Conservation (phyloP, 2,113 vertebrate species). For the Stigmatopora argus region DNA sequence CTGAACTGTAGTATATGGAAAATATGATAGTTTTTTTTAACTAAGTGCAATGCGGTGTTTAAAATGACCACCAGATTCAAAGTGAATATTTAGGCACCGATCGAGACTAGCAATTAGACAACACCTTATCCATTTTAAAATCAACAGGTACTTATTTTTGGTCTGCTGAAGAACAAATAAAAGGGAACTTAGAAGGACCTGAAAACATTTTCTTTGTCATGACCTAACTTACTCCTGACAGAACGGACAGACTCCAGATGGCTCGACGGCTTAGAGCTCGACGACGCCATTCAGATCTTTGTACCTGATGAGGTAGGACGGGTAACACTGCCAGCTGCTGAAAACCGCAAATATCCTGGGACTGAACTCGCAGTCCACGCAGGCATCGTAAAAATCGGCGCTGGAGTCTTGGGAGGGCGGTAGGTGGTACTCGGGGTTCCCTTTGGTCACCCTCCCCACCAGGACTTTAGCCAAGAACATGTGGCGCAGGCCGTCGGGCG, state of each 20-base stretch:
- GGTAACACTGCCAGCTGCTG: constrained; percentile 57
- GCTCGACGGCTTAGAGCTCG: constrained; percentile 1
- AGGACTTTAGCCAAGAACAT: constrained; percentile 64
- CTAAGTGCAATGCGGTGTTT: too few relatives aligned
- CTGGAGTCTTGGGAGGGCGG: constrained; percentile 25
- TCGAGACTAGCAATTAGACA: not conserved
- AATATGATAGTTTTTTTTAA: too few relatives aligned
- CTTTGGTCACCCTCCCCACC: constrained; percentile 38
- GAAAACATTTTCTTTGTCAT: not conserved
- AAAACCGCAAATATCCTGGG: constrained; percentile 50
- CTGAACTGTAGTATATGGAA: too few relatives aligned
- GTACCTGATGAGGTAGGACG: constrained; percentile 60
- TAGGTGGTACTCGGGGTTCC: constrained; percentile 13
- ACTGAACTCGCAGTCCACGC: constrained; percentile 18
- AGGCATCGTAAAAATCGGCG: constrained; percentile 32
- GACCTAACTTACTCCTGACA: not conserved
- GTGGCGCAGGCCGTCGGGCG: not conserved
- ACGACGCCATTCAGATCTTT: constrained; percentile 15
- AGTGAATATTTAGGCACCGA: too few relatives aligned
- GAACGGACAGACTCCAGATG: not conserved
- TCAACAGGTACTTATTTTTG: not conserved
- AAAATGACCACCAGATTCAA: too few relatives aligned
- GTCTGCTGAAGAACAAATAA: not conserved
- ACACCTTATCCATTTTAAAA: not conserved
- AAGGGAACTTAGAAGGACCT: not conserved